Evolutionary conservation across 2,888 invertebrate genomes (phyloP), one percentile per base, ranked within the genome.

Genomic region (Callinectes sapidus): DNA sequence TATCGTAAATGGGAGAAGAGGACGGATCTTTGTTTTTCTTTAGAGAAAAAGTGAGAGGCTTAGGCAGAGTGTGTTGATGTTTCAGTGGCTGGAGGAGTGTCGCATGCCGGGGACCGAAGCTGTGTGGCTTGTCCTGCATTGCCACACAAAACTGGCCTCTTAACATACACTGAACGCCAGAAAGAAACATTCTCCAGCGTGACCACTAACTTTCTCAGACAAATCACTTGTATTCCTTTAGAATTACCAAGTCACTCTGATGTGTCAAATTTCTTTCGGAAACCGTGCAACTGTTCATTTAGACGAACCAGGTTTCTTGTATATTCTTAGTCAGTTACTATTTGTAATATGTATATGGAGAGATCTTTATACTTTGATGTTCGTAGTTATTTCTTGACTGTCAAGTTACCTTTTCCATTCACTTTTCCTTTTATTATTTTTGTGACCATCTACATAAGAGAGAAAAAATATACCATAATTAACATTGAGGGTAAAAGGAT

Each of bases 111-210:
- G 48, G 86, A 39, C 42, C 6, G 23, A 86, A 39, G 39, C 48
- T 48, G 39, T 5, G 39, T 39, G 87, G 39, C 28, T 35, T 48
- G 48, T 35, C 48, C 48, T 28, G 10, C n/a, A 87, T 14, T 54
- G 48, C 87, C 87, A 87, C 48, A 87, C 87, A 14, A 32, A 48
- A 87, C 87, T 87, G 87, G 87, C 23, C 8, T 48, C 10, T 54
- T 87, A n/a, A n/a, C n/a, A 28, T 2, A 13, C 28, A 28, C 48
- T 87, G 42, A 32, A 18, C 81, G 16, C 5, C 35, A 5, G 71
- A 32, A 71, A 32, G 35, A 32, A 2, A 81, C 81, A 81, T 81
- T 35, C 32, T 35, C 35, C 32, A 35, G 81, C 35, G 81, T 35
- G 81, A 35, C 32, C 32, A 81, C n/a, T 35, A 81, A 81, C 81